Base-by-base conservation (phyloP, 2,797 vertebrate genomes). In the Pelochelys cantorii region DNA sequence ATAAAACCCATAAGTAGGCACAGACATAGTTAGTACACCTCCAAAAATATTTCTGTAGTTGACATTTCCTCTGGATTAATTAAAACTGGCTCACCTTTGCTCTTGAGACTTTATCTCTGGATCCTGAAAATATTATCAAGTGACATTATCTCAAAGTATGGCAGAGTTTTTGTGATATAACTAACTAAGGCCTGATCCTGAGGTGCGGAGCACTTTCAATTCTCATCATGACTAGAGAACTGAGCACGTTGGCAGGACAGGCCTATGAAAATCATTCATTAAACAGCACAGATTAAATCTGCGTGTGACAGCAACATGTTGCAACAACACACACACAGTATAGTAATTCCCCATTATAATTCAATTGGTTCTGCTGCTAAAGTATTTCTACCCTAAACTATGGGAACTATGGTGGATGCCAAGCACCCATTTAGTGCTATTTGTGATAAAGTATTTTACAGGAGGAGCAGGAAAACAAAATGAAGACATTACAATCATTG, bases 141-240 rank as follows among this genome's bases (percentile, higher is more conserved):
- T 4, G 4, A 10, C 52, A 31, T 54, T 78, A 86, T 2, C 31
- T 68, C 68, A 42, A 83, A 89, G 23, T 0, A 10, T 9, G 78
- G 79, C 11, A 4, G 4, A 48, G 79, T 79, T 83, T n/a, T 37
- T 78, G 71, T 14, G 77, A 5, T 27, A 68, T 71, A 57, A 59
- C 89, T 85, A 89, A 65, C 55, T 60, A 86, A 90, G 90, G 37
- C 71, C 79, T 93, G 93, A 93, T 94, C 92, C 87, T 78, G 8
- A n/a, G 85, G 81, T 90, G 87, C 59, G 34, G 80, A 95, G 62
- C 65, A 90, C 81, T 77, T 90, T 83, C 77, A 90, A 59, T 56
- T 88, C 90, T 95, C 87, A 42, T 3, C 85, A 94, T 0, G 56
- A 95, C 80, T 53, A 91, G 93, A 93, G 92, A 54, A 71, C 37